Evolutionary conservation across 1,140 invertebrate species (phyloP).

Genomic region (Euglossa dilemma): DNA sequence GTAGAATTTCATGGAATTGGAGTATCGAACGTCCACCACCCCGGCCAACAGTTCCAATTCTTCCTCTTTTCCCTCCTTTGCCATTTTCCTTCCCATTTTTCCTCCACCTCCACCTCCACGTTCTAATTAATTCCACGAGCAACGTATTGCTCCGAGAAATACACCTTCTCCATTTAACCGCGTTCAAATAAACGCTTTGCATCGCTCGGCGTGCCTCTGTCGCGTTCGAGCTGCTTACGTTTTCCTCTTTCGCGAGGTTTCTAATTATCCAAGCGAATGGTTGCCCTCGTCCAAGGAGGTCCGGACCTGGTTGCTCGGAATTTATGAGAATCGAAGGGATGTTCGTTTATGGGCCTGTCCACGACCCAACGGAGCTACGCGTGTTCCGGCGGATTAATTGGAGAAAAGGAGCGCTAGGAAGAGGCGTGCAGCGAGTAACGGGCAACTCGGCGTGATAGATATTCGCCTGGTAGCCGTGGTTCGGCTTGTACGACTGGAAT

Average conservation of each 20-base stretch:
- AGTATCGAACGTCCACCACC: slow-evolving; percentile 17
- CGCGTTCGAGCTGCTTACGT: too few species aligned
- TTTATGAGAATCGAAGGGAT: background rate
- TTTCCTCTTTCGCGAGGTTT: too few species aligned
- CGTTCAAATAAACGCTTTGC: background rate
- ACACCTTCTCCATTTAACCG: background rate
- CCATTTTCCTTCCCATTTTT: background rate
- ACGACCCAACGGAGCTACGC: background rate
- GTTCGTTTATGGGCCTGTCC: too few species aligned
- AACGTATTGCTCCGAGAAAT: slow-evolving; percentile 5
- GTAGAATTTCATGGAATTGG: too few species aligned
- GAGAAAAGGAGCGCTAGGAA: background rate
- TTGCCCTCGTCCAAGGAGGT: background rate
- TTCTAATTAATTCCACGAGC: slow-evolving; percentile 40
- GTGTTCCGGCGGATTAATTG: background rate
- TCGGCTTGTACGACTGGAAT: too few species aligned
- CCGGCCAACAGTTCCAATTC: slow-evolving; percentile 25
- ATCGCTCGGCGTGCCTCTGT: too few species aligned
- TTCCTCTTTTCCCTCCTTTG: too few species aligned
- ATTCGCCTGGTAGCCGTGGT: too few species aligned
- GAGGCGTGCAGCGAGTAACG: too few species aligned
- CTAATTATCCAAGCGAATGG: background rate
- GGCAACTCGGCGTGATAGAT: too few species aligned
- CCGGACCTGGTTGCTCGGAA: background rate
- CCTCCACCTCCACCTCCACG: background rate